Conservation (phyloP, 2,797 vertebrate genomes). For the Spheniscus humboldti region DNA sequence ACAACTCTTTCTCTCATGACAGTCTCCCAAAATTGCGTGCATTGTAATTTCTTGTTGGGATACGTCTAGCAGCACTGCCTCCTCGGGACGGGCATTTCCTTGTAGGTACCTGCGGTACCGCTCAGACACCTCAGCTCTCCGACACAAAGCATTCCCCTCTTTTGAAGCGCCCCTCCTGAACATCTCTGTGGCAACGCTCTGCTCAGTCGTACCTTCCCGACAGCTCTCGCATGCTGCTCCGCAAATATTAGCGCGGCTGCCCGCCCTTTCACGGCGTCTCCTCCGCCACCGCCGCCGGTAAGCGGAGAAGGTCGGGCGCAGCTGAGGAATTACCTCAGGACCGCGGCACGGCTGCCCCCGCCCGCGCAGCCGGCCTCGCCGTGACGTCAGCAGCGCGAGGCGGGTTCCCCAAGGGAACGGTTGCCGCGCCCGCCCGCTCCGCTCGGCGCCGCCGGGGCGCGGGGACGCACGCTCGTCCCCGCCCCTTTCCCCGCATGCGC, state of each 20-base stretch:
- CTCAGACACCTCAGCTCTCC: neutral
- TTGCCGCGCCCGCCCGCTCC: neutral
- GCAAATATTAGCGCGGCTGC: fast-evolving
- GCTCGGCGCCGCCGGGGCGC: too few relatives aligned
- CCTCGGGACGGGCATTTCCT: fast-evolving
- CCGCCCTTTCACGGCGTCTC: fast-evolving
- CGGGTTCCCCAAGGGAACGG: neutral
- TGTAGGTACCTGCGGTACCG: neutral
- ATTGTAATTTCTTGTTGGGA: fast-evolving
- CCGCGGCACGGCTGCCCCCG: neutral
- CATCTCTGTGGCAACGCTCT: fast-evolving
- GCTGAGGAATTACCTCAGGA: neutral
- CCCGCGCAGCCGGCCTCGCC: neutral
- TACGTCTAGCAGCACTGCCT: fast-evolving
- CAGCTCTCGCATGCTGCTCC: neutral
- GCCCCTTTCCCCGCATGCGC: conserved; percentile 31
- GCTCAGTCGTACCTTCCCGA: neutral
- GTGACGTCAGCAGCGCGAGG: neutral
- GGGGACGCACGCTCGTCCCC: neutral
- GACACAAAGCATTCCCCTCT: fast-evolving
- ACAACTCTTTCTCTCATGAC: fast-evolving
- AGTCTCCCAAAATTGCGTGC: fast-evolving
- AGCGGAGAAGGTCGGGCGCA: fast-evolving
- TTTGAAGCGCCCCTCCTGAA: neutral
- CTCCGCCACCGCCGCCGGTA: neutral